These are phyloP conservation scores for Biston betularia DNA, from an alignment of 2,888 invertebrate species.

Conservation along the genomic window DNA sequence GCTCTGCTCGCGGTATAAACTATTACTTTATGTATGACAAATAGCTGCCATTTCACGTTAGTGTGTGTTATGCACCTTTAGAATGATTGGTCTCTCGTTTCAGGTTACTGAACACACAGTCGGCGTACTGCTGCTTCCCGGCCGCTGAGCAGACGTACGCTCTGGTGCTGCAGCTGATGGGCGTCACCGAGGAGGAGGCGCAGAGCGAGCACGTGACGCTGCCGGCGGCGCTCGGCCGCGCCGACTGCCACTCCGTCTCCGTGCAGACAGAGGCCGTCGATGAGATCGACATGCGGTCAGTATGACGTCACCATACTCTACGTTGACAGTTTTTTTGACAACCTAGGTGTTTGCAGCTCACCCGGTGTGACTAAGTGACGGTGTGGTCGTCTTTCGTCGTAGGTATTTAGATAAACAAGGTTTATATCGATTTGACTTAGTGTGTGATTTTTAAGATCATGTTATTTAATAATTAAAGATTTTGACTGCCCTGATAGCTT, in stretches of 20 bases:
- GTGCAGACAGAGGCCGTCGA: slow-evolving; percentile 56
- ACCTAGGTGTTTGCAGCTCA: neutral
- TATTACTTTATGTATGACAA: no score
- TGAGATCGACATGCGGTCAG: slow-evolving; percentile 41
- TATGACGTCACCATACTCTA: neutral
- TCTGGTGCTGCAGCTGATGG: slow-evolving; percentile 73
- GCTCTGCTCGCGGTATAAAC: no score
- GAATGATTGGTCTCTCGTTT: slow-evolving; percentile 43
- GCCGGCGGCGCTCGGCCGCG: slow-evolving; percentile 55
- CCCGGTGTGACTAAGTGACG: no score
- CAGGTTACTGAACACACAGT: slow-evolving; percentile 94
- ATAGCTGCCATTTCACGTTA: no score
- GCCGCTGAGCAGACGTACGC: slow-evolving; percentile 91
- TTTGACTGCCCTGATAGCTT: no score
- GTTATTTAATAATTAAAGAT: no score
- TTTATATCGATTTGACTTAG: no score
- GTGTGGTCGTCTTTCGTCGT: no score
- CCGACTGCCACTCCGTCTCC: slow-evolving; percentile 50
- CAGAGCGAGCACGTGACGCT: slow-evolving; percentile 51
- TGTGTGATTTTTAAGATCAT: no score
- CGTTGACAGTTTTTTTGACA: neutral
- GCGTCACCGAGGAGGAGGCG: slow-evolving; percentile 60
- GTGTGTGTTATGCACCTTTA: neutral
- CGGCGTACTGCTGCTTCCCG: slow-evolving; percentile 92
- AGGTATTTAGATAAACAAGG: no score